phyloP scores from a whole-genome alignment of 2,797 vertebrate species.

The Macroramphosus scolopax region DNA sequence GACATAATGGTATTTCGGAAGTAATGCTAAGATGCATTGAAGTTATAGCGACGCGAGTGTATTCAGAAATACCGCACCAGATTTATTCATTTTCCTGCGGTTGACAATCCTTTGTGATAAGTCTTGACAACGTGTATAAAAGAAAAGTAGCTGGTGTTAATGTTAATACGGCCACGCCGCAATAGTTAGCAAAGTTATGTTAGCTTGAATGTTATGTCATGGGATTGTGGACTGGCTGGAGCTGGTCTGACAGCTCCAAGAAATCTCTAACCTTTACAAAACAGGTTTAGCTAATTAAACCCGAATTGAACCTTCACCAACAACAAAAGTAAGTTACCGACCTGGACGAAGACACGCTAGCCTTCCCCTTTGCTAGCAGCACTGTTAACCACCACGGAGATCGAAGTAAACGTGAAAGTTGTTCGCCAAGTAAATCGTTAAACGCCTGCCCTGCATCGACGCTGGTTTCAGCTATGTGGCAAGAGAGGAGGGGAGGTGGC shows the following conservation, averaged over 20 bases:
- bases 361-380: slow-evolving; percentile 2
- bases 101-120: neutral
- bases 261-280: slow-evolving; percentile 8
- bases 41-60: slow-evolving; percentile 17
- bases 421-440: slow-evolving; percentile 28
- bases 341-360: slow-evolving; percentile 22
- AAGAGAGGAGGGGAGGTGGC: slow-evolving; percentile 44
- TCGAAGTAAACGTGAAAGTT: slow-evolving; percentile 52
- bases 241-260: slow-evolving; percentile 60
- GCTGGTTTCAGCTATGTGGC: slow-evolving; percentile 68
- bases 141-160: neutral
- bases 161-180: too few species aligned
- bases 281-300: slow-evolving; percentile 4
- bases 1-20: slow-evolving; percentile 72
- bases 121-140: too few species aligned
- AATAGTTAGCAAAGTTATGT: slow-evolving; percentile 35
- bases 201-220: slow-evolving; percentile 30
- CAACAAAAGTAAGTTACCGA: slow-evolving; percentile 8
- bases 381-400: slow-evolving; percentile 18
- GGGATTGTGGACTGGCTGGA: slow-evolving; percentile 28
- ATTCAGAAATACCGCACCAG: slow-evolving; percentile 1
- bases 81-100: neutral
- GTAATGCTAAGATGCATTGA: slow-evolving; percentile 49
- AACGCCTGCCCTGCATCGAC: slow-evolving; percentile 48
- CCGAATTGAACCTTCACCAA: too few species aligned